phyloP scores from a whole-genome alignment of 1,140 invertebrate species.

The Oscheius sp. region DNA sequence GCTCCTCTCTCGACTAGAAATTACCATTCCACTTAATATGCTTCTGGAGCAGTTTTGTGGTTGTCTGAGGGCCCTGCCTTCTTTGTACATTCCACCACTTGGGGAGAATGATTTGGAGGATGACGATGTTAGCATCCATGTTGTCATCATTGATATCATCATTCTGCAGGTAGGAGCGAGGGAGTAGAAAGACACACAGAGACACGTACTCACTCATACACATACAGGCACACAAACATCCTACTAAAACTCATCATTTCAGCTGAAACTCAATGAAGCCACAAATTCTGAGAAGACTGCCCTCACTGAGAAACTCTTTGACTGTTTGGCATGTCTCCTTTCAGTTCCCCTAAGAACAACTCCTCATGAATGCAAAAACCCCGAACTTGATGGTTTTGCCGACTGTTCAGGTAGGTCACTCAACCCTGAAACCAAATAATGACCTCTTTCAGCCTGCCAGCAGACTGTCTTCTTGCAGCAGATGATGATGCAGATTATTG shows the following conservation, averaged over 20 bases:
- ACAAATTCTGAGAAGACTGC: conserved; percentile 71
- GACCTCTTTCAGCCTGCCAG: conserved; percentile 72
- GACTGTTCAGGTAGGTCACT: conserved; percentile 72
- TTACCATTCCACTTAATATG: conserved; percentile 79
- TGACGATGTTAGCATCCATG: conserved; percentile 69
- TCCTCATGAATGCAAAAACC: conserved; percentile 71
- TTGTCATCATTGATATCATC: conserved; percentile 90
- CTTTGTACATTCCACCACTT: conserved; percentile 65
- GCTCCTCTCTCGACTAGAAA: conserved; percentile 81
- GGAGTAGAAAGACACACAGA: background rate
- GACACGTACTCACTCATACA: no score
- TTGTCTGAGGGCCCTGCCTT: conserved; percentile 70
- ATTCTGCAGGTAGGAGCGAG: conserved; percentile 78
- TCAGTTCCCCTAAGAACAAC: conserved; percentile 76
- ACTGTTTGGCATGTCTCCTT: conserved; percentile 42
- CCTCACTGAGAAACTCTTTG: conserved; percentile 48
- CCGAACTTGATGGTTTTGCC: conserved; percentile 61
- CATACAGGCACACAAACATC: no score
- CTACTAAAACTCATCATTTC: conserved; percentile 37
- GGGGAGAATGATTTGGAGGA: conserved; percentile 72
- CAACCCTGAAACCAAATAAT: background rate
- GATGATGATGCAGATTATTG: conserved; percentile 39
- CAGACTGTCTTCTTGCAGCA: conserved; percentile 86
- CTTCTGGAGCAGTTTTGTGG: conserved; percentile 84
- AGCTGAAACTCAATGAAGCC: conserved; percentile 90